Evolutionary conservation across 2,888 invertebrate species (phyloP), one percentile per base, ranked within the genome.

Genomic region (Cantharis rustica): DNA sequence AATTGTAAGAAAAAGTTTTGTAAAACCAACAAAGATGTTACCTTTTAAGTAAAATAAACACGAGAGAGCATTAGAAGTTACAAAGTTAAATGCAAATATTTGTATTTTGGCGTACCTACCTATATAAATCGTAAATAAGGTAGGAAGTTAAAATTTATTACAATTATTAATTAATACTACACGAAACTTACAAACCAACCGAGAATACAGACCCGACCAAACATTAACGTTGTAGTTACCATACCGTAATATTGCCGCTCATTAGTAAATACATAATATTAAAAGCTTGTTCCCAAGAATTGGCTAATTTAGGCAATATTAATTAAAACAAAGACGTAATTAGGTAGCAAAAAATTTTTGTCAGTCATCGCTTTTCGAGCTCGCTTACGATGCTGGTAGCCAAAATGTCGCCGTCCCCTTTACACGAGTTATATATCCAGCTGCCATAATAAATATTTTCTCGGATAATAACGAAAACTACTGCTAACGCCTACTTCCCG

Each of bases 391-490:
- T 47, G 47, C 20, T 20, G 13, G 64, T 66, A 66, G 64, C 23
- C 64, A 23, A 66, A 66, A 66, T 23, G 64, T 66, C 64, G 64
- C 64, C 47, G 16, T 63, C 63, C 16, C 63, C 16, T 63, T 62
- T 63, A 63, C 16, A 17, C 20, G 15, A 20, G 20, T 66, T 66
- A 27, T 27, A 66, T 20, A 63, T 63, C 23, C 16, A 16, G 20
- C 64, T 66, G 20, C 64, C 64, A 66, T 20, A 66, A 66, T 66
- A 66, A 66, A 66, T 66, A 66, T 20, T 66, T 66, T 66, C 17
- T 17, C 23, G 20, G 64, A 66, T 20, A 47, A 47, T 47, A 47
- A 47, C 47, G 47, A 66, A 20, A 66, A 66, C 64, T 66, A 66
- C 64, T 66, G n/a, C 16, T 20, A 66, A 23, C 47, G 47, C 47